These are phyloP conservation scores for Frankliniella intonsa DNA, from an alignment of 2,888 invertebrate species.

Conservation along the genomic window DNA sequence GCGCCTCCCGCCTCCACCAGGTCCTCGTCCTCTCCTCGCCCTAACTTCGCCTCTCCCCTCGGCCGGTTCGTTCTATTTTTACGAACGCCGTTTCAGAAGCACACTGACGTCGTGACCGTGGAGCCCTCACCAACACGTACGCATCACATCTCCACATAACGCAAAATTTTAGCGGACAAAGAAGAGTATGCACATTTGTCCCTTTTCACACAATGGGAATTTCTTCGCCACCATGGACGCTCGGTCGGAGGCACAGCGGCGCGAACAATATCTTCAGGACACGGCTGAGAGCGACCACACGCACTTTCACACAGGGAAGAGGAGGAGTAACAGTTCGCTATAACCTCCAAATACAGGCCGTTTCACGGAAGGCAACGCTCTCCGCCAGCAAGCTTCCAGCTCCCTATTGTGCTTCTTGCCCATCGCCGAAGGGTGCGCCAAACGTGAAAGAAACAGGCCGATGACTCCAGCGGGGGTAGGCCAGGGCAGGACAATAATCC, in stretches of 20 bases:
- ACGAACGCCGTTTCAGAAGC: background rate
- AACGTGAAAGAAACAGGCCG: background rate
- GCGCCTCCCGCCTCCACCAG: background rate
- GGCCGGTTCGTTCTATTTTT: background rate
- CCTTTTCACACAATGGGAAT: background rate
- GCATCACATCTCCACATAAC: no score
- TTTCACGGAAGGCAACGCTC: no score
- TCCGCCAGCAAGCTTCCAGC: no score
- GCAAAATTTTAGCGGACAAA: background rate
- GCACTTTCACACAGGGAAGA: background rate
- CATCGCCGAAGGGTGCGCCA: background rate
- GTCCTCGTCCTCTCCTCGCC: background rate
- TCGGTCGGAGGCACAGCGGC: background rate
- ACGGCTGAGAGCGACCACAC: background rate
- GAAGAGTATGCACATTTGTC: background rate
- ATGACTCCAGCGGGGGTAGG: no score
- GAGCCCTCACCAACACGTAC: no score
- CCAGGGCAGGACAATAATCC: background rate
- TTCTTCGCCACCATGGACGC: background rate
- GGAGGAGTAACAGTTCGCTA: background rate
- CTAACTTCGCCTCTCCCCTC: background rate
- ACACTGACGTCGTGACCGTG: no score
- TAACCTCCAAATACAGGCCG: no score
- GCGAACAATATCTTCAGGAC: background rate
- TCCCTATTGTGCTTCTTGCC: no score